Base-by-base conservation (phyloP, 2,113 vertebrate species). In the Litocranius walleri region DNA sequence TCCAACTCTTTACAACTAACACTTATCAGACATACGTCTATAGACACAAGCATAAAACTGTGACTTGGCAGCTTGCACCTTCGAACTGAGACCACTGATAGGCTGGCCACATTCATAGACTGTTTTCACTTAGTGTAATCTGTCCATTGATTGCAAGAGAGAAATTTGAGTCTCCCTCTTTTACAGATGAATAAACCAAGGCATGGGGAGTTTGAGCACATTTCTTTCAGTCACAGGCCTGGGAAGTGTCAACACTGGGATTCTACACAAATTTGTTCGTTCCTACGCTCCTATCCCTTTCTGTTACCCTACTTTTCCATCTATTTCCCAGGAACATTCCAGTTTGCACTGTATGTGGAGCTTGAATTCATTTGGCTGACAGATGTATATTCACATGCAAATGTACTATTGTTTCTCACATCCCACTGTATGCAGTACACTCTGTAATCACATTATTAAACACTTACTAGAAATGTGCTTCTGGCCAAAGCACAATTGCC, bases 361-460 rank as follows among this genome's bases (percentile, higher is more conserved):
- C 59, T 90, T 27, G 17, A 10, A 91, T 84, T 88, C 40, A 25
- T 45, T 82, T 67, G 45, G 52, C 54, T 94, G 94, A 96, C 85
- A 94, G 71, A 84, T 80, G 13, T 64, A 93, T 85, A 97, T 93
- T 89, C 61, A 90, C 81, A 96, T 93, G 86, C 88, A 98, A 95
- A 98, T 94, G 48, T 87, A 71, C 25, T 21, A 77, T 54, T 45
- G 36, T 94, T 61, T 93, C 93, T 77, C 21, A 61, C 36, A 43
- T 64, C 15, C 19, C 30, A 48, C 27, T 54, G 40, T 48, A 45
- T 45, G 59, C 56, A n/a, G 30, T 56, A 80, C 21, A 81, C 7
- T 78, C 67, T 89, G 91, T 87, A 95, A 97, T 95, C 94, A 56
- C 40, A 50, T 87, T 94, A 97, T 96, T 95, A 96, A 95, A 98